Evolutionary conservation across 2,888 invertebrate genomes (phyloP), one percentile per base, ranked within the genome.

Genomic region (Stenurella melanura): DNA sequence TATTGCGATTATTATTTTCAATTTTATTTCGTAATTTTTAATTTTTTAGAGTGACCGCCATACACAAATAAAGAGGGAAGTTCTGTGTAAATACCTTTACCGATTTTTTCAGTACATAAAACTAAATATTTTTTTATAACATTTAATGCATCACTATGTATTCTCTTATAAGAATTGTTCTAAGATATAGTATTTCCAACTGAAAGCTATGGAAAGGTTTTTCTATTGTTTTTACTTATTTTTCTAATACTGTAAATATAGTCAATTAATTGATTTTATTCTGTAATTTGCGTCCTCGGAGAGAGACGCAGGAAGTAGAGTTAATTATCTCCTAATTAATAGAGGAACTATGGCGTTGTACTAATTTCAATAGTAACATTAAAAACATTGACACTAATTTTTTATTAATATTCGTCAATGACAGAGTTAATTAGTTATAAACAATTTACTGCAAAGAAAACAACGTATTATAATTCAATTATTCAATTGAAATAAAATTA

Each of bases 301-400:
- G 4, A 50, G 4, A 50, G 12, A 42, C 42, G 1, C 38, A 42
- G 50, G 50, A 50, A 50, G n/a, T 50, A 50, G n/a, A 12, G 15
- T 50, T n/a, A 50, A 50, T 50, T 50, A 50, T 50, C n/a, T 50
- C 50, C 50, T 50, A 50, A 50, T 50, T 50, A 50, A 6, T n/a
- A n/a, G 50, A n/a, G 50, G n/a, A 50, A n/a, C 50, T n/a, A 50
- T 50, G 50, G n/a, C 50, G n/a, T 50, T 50, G 12, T 50, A n/a
- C 3, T 7, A 50, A 50, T 50, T 50, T 50, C n/a, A 6, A n/a
- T 50, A 50, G n/a, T 50, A 50, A 50, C 12, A 50, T 50, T n/a
- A n/a, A n/a, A 50, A 50, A 50, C 50, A 15, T 50, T 50, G 50
- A 50, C n/a, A 50, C 12, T 42, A 42, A 17, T 50, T 50, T 50